Evolutionary conservation across 2,888 invertebrate genomes (phyloP), one percentile per base, ranked within the genome.

Genomic region (Dioctria rufipes): DNA sequence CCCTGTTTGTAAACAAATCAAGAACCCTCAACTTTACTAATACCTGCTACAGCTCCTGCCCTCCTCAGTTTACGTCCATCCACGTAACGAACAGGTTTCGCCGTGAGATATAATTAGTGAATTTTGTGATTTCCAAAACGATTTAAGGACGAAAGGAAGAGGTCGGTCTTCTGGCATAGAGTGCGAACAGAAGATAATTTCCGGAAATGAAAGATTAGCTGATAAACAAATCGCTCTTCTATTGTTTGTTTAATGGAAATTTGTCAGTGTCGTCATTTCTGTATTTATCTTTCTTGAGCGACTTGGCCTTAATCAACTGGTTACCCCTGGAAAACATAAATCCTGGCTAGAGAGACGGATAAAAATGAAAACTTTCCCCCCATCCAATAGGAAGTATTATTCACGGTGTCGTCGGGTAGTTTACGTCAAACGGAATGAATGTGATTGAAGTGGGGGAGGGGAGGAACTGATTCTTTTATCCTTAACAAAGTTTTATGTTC

Each of bases 241-340:
- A 54, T 71, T 71, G 71, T 71, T 71, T 51, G 54, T 3, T 71
- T 71, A 71, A 71, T 71, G 71, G 54, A 54, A 51, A 71, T 71
- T 71, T 71, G 58, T 71, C 51, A 49, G 71, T 71, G 71, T 58
- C 58, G 71, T 71, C 51, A 54, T 71, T 71, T 71, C 42, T 39
- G 65, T 65, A 65, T 40, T 65, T 65, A 39, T 71, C 71, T 54
- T 67, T 11, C 25, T 71, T 11, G 42, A 39, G n/a, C 54, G 65
- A 65, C 65, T 43, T 54, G 37, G 4, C 40, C 65, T 54, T 13
- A 39, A 54, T 51, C 51, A 25, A 54, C 5, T 11, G 5, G 65
- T 4, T 11, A 54, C n/a, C 40, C 37, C 13, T 69, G 46, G 37
- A 46, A 11, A 51, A 11, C 2, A 54, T 8, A 3, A 67, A 46